phyloP scores from a whole-genome alignment of 2,888 invertebrate species.

The Tinea trinotella region DNA sequence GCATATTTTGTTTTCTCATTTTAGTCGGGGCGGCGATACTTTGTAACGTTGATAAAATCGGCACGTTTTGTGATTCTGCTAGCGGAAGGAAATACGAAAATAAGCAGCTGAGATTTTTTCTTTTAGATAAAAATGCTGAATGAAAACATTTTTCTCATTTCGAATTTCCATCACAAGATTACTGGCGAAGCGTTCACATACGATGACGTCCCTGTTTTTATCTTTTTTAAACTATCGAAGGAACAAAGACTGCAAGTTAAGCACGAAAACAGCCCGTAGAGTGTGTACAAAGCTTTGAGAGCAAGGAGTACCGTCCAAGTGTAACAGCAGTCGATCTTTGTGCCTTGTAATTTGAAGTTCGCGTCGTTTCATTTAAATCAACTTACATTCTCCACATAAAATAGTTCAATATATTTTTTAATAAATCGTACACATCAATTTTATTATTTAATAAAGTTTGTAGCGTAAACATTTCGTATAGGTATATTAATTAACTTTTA shows the following conservation, averaged over 20 bases:
- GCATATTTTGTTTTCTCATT: slow-evolving; percentile 26
- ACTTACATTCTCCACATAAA: slow-evolving; percentile 21
- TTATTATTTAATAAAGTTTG: background rate
- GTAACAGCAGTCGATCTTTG: slow-evolving; percentile 32
- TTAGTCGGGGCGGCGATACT: slow-evolving; percentile 23
- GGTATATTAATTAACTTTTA: background rate
- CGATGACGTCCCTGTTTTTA: slow-evolving; percentile 25
- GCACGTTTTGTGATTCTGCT: slow-evolving; percentile 18
- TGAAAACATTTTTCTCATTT: slow-evolving; percentile 18
- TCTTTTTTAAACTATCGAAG: slow-evolving; percentile 39
- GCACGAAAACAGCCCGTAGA: slow-evolving; percentile 40
- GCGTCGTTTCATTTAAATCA: slow-evolving; percentile 30
- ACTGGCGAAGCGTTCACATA: slow-evolving; percentile 22
- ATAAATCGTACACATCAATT: no score
- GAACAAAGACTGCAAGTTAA: slow-evolving; percentile 45
- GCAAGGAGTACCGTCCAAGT: slow-evolving; percentile 36
- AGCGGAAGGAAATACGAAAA: slow-evolving; percentile 18
- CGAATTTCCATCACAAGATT: slow-evolving; percentile 15
- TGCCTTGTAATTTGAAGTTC: slow-evolving; percentile 53
- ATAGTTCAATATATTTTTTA: background rate
- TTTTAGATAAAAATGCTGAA: slow-evolving; percentile 15
- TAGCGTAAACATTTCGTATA: no score
- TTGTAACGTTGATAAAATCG: slow-evolving; percentile 25
- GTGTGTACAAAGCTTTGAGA: slow-evolving; percentile 47
- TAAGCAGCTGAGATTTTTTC: slow-evolving; percentile 16